A percentile compares a stretch with the other conserved stretches of the same genome.
Conservation (phyloP, 2,113 vertebrate genomes). For the Hiodon alosoides region DNA sequence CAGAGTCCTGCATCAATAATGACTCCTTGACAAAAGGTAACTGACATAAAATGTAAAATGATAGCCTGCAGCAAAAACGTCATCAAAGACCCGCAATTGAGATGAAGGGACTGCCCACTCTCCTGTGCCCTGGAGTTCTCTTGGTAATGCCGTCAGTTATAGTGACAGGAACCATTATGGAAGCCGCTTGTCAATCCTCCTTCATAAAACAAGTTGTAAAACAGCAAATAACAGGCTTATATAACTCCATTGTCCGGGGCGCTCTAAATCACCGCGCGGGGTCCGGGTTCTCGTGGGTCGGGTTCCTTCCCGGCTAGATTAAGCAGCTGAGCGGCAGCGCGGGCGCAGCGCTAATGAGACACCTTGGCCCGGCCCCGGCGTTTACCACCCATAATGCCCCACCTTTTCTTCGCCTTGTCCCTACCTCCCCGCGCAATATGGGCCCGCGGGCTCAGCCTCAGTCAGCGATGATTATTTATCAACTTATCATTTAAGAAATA, state of each 20-base stretch:
- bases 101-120: conserved; percentile 54
- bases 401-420: conserved; percentile 24
- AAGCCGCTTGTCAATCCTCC: conserved; percentile 68
- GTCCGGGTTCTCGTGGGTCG: conserved; percentile 45
- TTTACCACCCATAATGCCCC: conserved; percentile 3
- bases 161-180: conserved; percentile 79
- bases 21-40: conserved; percentile 77
- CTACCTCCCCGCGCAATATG: background rate
- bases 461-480: conserved; percentile 34
- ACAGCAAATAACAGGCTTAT: conserved; percentile 70
- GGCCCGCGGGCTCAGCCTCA: conserved; percentile 21
- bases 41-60: conserved; percentile 83
- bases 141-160: conserved; percentile 79
- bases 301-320: conserved; percentile 23
- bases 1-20: conserved; percentile 83
- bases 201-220: conserved; percentile 78
- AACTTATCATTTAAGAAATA: conserved; percentile 39
- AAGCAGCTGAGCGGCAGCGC: conserved; percentile 7
- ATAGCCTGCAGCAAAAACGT: conserved; percentile 82
- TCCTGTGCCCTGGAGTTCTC: conserved; percentile 64
- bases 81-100: conserved; percentile 80
- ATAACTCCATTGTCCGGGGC: conserved; percentile 67
- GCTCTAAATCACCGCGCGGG: conserved; percentile 47
- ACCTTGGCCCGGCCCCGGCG: background rate
- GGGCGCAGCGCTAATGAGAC: background rate